phyloP scores from a whole-genome alignment of 64 coral and sea anemone genomes.

The Porites lutea region DNA sequence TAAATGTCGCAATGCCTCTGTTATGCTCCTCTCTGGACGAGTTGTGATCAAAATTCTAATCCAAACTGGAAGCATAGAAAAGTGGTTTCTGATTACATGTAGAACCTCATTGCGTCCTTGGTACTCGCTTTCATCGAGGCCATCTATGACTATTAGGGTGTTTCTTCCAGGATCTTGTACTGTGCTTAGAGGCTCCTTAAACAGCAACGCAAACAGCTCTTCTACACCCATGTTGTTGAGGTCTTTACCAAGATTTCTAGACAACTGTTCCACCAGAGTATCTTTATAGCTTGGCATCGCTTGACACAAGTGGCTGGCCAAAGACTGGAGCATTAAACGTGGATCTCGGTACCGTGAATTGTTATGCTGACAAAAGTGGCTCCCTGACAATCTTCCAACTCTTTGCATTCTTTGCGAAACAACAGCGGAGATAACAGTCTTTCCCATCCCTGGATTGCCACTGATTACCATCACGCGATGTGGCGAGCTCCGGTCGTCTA shows the following conservation, averaged over 20 bases:
- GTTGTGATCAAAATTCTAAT: slow-evolving; percentile 25
- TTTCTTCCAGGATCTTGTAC: slow-evolving; percentile 30
- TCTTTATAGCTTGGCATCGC: slow-evolving; percentile 18
- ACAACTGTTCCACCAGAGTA: slow-evolving; percentile 9
- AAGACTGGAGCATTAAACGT: slow-evolving; percentile 38
- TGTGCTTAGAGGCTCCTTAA: slow-evolving; percentile 15
- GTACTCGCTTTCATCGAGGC: slow-evolving; percentile 44
- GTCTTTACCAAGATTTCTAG: slow-evolving; percentile 17
- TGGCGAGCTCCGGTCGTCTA: background rate
- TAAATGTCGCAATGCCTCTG: background rate
- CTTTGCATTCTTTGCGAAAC: slow-evolving; percentile 10
- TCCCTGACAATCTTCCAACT: background rate
- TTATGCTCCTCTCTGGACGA: slow-evolving; percentile 26
- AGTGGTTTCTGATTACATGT: slow-evolving; percentile 22
- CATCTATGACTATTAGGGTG: slow-evolving; percentile 39
- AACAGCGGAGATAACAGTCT: slow-evolving; percentile 47
- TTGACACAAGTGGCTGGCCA: slow-evolving; percentile 37
- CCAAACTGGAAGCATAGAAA: slow-evolving; percentile 24
- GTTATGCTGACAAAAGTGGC: slow-evolving; percentile 1
- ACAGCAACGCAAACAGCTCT: slow-evolving; percentile 45
- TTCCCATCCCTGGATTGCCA: slow-evolving; percentile 50
- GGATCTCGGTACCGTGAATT: slow-evolving; percentile 37
- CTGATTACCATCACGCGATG: slow-evolving; percentile 15
- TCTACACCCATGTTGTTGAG: slow-evolving; percentile 12
- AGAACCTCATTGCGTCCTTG: slow-evolving; percentile 1